These are phyloP conservation scores for Neodiprion virginianus DNA, from an alignment of 1,140 invertebrate genomes.

Conservation along the genomic window DNA sequence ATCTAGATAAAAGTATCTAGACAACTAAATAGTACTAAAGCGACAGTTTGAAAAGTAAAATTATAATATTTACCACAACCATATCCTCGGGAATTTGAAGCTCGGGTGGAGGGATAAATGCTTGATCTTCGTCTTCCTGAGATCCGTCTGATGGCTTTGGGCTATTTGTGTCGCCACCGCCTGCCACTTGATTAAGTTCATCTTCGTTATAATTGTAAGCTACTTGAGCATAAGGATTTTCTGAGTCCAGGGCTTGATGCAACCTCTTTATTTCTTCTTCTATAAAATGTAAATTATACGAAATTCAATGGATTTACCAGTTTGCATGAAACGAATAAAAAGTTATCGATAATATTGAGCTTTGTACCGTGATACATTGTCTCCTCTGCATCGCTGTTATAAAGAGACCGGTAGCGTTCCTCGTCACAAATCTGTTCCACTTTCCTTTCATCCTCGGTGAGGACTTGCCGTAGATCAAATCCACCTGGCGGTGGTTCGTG, in stretches of 20 bases:
- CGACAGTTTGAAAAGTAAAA: slow-evolving; percentile 6
- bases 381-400: slow-evolving; percentile 86
- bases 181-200: slow-evolving; percentile 43
- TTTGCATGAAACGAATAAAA: slow-evolving; percentile 21
- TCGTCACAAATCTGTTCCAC: slow-evolving; percentile 89
- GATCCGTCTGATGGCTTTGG: slow-evolving; percentile 49
- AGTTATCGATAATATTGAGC: slow-evolving; percentile 15
- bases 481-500: slow-evolving; percentile 78
- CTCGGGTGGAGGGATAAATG: slow-evolving; percentile 72
- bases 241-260: slow-evolving; percentile 73
- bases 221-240: slow-evolving; percentile 79
- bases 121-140: slow-evolving; percentile 72
- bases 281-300: slow-evolving; percentile 52
- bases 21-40: not conserved
- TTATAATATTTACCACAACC: slow-evolving; percentile 68
- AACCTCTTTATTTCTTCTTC: slow-evolving; percentile 92
- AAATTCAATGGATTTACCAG: slow-evolving; percentile 10
- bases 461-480: slow-evolving; percentile 69
- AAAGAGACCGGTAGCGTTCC: slow-evolving; percentile 87
- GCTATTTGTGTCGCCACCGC: slow-evolving; percentile 51
- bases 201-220: slow-evolving; percentile 81
- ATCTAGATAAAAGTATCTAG: too few relatives aligned
- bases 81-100: slow-evolving; percentile 78
- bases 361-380: slow-evolving; percentile 79
- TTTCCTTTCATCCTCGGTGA: slow-evolving; percentile 81